Conservation (phyloP, 2,113 vertebrate species). For the Bufo bufo region DNA sequence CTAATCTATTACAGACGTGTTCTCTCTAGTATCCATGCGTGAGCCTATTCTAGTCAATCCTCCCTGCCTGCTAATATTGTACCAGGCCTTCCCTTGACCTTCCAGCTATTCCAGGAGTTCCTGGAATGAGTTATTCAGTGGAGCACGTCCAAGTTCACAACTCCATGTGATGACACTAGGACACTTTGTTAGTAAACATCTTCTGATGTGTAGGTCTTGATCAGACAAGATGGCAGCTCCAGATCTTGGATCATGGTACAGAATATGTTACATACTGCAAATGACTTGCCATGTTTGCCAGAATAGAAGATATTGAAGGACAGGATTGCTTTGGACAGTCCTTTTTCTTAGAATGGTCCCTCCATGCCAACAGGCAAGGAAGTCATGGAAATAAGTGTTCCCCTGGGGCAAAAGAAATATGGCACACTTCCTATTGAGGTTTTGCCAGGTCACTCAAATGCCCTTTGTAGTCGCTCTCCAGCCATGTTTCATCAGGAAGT, state of each 20-base stretch:
- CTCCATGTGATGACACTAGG: constrained; percentile 1
- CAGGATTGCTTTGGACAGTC: too few relatives aligned
- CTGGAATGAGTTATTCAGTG: constrained; percentile 8
- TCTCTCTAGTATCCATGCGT: background rate
- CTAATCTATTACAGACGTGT: background rate
- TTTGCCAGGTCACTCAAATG: too few relatives aligned
- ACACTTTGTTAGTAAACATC: constrained; percentile 26
- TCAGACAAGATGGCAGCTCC: background rate
- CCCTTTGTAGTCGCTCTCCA: too few relatives aligned
- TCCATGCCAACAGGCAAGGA: background rate
- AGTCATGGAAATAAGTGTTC: too few relatives aligned
- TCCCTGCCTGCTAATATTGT: constrained; percentile 21
- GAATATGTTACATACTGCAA: background rate
- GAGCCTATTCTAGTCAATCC: background rate
- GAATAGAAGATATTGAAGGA: too few relatives aligned
- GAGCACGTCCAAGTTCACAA: constrained; percentile 15
- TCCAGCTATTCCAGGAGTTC: constrained; percentile 37
- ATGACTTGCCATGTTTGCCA: too few relatives aligned
- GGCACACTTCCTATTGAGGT: too few relatives aligned
- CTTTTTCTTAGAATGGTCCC: too few relatives aligned
- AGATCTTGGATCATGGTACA: background rate
- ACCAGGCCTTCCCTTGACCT: constrained; percentile 48
- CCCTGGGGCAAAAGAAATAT: too few relatives aligned
- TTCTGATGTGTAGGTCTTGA: background rate
- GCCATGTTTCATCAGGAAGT: too few relatives aligned